Evolutionary conservation across 2,113 vertebrate genomes (phyloP), one percentile per base, ranked within the genome.

Genomic region (Clupea harengus): DNA sequence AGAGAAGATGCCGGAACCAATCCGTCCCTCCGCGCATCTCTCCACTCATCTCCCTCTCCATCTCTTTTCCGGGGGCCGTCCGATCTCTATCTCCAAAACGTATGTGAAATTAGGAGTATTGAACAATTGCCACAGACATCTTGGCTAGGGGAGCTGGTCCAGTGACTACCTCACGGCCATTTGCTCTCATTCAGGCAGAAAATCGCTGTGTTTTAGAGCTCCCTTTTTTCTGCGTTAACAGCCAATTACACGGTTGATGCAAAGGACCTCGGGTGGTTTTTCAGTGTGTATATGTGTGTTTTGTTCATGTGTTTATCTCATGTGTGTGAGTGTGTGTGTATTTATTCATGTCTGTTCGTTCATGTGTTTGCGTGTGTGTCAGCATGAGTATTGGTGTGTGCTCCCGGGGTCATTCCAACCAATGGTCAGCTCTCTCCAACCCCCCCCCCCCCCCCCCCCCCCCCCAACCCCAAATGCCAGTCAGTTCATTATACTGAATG

Each of bases 51-150:
- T 67, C n/a, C 0, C 60, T 11, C 60, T 67, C 60, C 60, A 67
- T 67, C 60, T 67, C n/a, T 67, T 7, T 4, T 28, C 22, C 60
- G n/a, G 1, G n/a, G 60, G 60, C 5, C 60, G 6, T n/a, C 8
- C 8, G 60, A 67, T 67, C 22, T 10, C 22, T 67, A n/a, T 67
- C 60, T n/a, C 22, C 7, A 25, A 67, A 64, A 67, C 6, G 60
- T 67, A 67, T 28, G n/a, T n/a, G 60, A 28, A 28, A 67, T 67
- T 25, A 57, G 54, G 22, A 67, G 60, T 67, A 67, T 67, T 67
- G 60, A 67, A 67, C 60, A 67, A 67, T 67, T 67, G 60, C 60
- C 60, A 25, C 60, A 67, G 60, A 67, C 60, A 28, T 67, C 25
- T 67, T 6, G n/a, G 60, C 60, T 10, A 6, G 60, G n/a, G 54